Percentiles rank a stretch among this genome's conserved stretches.
These are phyloP conservation scores for Thyatira batis DNA, from an alignment of 2,888 invertebrate species.

Conservation along the genomic window DNA sequence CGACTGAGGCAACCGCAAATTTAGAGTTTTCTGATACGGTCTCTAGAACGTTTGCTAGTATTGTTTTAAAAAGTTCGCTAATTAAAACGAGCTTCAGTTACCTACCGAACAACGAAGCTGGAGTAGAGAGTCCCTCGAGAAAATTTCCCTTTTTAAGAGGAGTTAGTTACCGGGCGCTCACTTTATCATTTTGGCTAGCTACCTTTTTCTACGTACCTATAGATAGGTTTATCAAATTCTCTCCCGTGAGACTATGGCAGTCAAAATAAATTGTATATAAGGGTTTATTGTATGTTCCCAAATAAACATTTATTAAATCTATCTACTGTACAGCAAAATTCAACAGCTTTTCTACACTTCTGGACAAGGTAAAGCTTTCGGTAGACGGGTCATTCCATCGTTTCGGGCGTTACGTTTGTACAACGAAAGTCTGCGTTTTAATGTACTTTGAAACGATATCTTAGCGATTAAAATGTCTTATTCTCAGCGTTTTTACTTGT, in stretches of 20 bases:
- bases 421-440: too few species aligned
- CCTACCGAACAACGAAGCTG: slow-evolving; percentile 35
- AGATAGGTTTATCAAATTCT: not conserved
- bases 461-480: too few species aligned
- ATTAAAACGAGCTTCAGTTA: slow-evolving; percentile 60
- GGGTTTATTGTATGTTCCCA: not conserved
- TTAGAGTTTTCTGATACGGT: slow-evolving; percentile 28
- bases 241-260: not conserved
- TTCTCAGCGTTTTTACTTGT: too few species aligned
- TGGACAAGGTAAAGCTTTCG: too few species aligned
- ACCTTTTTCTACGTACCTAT: not conserved
- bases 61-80: slow-evolving; percentile 58
- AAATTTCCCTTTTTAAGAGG: slow-evolving; percentile 27
- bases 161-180: slow-evolving; percentile 26
- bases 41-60: slow-evolving; percentile 33
- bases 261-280: not conserved
- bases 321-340: not conserved
- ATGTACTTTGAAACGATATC: too few species aligned
- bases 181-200: slow-evolving; percentile 15
- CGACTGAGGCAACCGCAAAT: slow-evolving; percentile 26
- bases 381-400: too few species aligned
- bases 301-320: not conserved
- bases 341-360: not conserved
- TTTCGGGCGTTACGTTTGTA: too few species aligned
- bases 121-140: slow-evolving; percentile 20